These are phyloP conservation scores for Mantis religiosa DNA, from an alignment of 2,888 invertebrate species.

Conservation along the genomic window DNA sequence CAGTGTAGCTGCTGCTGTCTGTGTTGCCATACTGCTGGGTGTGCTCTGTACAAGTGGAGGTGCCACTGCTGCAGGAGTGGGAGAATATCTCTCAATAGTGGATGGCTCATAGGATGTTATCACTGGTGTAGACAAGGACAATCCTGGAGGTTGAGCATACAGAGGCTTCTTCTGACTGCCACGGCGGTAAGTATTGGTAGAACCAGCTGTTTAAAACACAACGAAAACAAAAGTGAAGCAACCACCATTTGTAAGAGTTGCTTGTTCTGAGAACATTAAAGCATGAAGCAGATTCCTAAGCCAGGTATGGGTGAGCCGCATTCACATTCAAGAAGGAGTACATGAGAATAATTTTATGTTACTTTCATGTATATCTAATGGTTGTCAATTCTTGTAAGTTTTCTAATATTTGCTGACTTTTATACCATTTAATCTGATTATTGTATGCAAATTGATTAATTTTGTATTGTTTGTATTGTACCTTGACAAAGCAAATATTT, in stretches of 20 bases:
- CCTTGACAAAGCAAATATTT: no score
- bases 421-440: no score
- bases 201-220: constrained; percentile 32
- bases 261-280: no score
- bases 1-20: constrained; percentile 12
- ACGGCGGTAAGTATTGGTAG: constrained; percentile 59
- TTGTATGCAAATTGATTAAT: no score
- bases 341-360: no score
- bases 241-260: neutral
- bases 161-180: constrained; percentile 63
- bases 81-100: neutral
- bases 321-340: no score
- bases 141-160: constrained; percentile 75
- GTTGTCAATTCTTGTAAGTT: no score
- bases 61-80: neutral
- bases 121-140: constrained; percentile 38
- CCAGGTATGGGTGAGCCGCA: no score
- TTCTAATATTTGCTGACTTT: no score
- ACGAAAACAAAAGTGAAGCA: neutral
- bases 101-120: neutral
- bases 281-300: no score
- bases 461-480: no score
- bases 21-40: neutral
- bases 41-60: neutral
- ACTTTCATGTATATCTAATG: no score